Evolutionary conservation across 2,113 vertebrate species (phyloP).

Genomic region (Otolemur garnettii): DNA sequence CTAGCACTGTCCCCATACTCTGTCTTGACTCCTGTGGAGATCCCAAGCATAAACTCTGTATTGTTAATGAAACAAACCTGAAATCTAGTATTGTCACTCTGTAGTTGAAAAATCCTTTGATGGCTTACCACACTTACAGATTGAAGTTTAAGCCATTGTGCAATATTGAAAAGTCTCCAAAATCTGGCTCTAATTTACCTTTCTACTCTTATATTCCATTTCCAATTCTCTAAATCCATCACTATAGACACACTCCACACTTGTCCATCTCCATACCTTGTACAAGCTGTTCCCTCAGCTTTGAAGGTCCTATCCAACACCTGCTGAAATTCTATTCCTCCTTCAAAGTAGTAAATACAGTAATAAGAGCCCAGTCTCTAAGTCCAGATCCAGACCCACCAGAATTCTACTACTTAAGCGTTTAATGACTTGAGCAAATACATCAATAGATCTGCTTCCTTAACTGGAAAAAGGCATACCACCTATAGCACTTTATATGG

Average conservation of each 20-base stretch:
- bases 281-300: background rate
- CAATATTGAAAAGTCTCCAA: constrained; percentile 18
- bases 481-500: background rate
- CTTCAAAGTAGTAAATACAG: constrained; percentile 12
- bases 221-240: constrained; percentile 20
- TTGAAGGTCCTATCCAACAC: background rate
- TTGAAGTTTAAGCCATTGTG: background rate
- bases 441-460: background rate
- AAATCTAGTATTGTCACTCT: constrained; percentile 17
- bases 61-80: constrained; percentile 18
- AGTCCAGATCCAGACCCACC: background rate
- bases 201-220: constrained; percentile 18
- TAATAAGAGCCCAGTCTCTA: background rate
- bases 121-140: background rate
- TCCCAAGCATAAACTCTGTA: background rate
- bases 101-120: background rate
- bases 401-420: background rate
- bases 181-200: constrained; percentile 26
- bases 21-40: background rate
- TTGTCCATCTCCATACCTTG: background rate
- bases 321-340: constrained; percentile 37
- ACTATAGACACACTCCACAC: background rate
- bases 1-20: background rate
- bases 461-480: background rate
- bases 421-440: constrained; percentile 20